Base-by-base conservation (phyloP, 2,113 vertebrate genomes). In the Scomber scombrus region DNA sequence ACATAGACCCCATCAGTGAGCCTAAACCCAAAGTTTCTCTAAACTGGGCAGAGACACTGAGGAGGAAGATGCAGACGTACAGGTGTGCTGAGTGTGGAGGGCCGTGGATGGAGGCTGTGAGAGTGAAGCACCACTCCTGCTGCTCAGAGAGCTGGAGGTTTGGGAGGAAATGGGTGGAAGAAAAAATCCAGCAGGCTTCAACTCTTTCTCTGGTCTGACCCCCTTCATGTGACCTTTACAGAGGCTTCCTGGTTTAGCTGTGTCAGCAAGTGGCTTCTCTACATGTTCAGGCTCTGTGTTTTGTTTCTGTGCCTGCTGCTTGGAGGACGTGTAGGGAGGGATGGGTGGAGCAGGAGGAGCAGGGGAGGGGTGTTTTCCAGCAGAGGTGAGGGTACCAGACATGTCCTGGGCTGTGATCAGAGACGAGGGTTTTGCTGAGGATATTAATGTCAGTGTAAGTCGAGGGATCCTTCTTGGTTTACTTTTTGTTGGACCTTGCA, bases 131-230 rank as follows among this genome's bases (percentile, higher is more conserved):
- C 45, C 2, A 0, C 64, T 49, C 50, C 76, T 88, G 73, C 54
- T 71, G 63, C 31, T 73, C 14, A 78, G 71, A 0, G 67, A 31
- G 12, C 45, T 52, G 2, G 60, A 15, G 3, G 83, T 83, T 0
- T 86, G 83, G 13, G 84, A n/a, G 45, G 84, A 58, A 9, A 93
- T 91, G 1, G 94, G 94, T 18, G 96, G 95, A 18, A 96, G 78
- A 34, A 92, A 67, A 0, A 94, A 90, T 66, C 93, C 91, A 2
- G 82, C 51, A 0, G 91, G 65, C 61, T 92, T 95, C 73, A 93
- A 0, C 0, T 70, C 80, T 1, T 43, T 43, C 5, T 69, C 61
- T 10, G 43, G 29, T 68, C n/a, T 56, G 0, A 16, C n/a, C 51
- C 3, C 21, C 21, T 26, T 40, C 47, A 61, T 5, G 19, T 12